Conservation (phyloP, 2,888 invertebrate genomes). For the Digitonthophagus gazella region DNA sequence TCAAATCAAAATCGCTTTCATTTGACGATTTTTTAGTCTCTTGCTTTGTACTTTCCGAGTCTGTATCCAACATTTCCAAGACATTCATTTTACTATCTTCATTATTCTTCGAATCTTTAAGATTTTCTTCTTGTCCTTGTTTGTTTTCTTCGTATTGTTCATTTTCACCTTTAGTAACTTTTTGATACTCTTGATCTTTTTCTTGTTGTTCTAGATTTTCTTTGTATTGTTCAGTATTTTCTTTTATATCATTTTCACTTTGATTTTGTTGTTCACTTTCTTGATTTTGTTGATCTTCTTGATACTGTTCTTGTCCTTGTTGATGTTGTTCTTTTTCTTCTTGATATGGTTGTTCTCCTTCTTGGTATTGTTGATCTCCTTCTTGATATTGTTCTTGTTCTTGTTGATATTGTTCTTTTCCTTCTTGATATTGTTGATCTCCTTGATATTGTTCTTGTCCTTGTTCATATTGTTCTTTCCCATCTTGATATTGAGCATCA, state of each 20-base stretch:
- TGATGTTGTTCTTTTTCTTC: not conserved
- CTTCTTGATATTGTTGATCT: slow-evolving; percentile 17
- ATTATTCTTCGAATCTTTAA: slow-evolving; percentile 26
- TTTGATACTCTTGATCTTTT: not conserved
- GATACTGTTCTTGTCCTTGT: slow-evolving; percentile 21
- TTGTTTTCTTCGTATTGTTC: too few relatives aligned
- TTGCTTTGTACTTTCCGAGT: slow-evolving; percentile 46
- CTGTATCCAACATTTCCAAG: slow-evolving; percentile 48
- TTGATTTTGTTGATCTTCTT: not conserved
- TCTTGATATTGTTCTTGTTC: slow-evolving; percentile 14
- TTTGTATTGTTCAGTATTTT: slow-evolving; percentile 25
- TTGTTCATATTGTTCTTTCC: slow-evolving; percentile 17
- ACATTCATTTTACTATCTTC: slow-evolving; percentile 36
- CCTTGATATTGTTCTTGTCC: slow-evolving; percentile 15
- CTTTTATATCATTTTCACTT: not conserved
- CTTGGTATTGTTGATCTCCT: slow-evolving; percentile 23
- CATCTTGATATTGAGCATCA: not conserved
- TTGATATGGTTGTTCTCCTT: slow-evolving; percentile 23
- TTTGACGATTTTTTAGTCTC: slow-evolving; percentile 41
- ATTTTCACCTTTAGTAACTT: not conserved
- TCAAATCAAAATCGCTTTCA: slow-evolving; percentile 51
- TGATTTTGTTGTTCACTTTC: not conserved
- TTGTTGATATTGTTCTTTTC: slow-evolving; percentile 21
- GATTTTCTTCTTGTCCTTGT: not conserved
- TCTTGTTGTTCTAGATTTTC: not conserved